phyloP scores from a whole-genome alignment of 2,888 invertebrate genomes.

The Campoplex capitator region DNA sequence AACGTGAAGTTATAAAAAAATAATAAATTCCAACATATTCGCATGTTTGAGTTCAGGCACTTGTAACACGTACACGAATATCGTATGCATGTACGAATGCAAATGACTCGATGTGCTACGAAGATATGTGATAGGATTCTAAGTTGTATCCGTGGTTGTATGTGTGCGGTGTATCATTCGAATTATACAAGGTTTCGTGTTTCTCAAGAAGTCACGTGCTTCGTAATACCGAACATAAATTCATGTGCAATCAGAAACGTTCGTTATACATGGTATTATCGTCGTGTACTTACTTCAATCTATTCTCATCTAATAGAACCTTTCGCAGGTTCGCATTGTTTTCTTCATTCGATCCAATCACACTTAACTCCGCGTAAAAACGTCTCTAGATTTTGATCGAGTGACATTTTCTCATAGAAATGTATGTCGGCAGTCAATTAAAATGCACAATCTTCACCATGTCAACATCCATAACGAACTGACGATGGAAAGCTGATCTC shows the following conservation, averaged over 20 bases:
- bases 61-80: slow-evolving; percentile 10
- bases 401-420: background rate
- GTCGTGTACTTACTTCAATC: slow-evolving; percentile 29
- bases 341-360: background rate
- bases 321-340: background rate
- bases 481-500: slow-evolving; percentile 30
- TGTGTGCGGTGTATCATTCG: slow-evolving; percentile 36
- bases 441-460: slow-evolving; percentile 4
- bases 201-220: slow-evolving; percentile 45
- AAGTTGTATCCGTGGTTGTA: background rate
- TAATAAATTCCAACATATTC: slow-evolving; percentile 30
- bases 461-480: slow-evolving; percentile 17
- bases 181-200: slow-evolving; percentile 48
- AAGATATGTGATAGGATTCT: slow-evolving; percentile 36
- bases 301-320: slow-evolving; percentile 5
- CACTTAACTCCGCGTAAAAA: background rate
- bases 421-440: background rate
- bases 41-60: slow-evolving; percentile 23
- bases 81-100: slow-evolving; percentile 50
- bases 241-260: slow-evolving; percentile 5
- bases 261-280: slow-evolving; percentile 6
- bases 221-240: slow-evolving; percentile 31
- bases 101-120: slow-evolving; percentile 51
- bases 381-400: background rate
- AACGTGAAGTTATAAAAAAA: slow-evolving; percentile 44